phyloP scores from a whole-genome alignment of 1,140 invertebrate species.

The Hycleus phaleratus region DNA sequence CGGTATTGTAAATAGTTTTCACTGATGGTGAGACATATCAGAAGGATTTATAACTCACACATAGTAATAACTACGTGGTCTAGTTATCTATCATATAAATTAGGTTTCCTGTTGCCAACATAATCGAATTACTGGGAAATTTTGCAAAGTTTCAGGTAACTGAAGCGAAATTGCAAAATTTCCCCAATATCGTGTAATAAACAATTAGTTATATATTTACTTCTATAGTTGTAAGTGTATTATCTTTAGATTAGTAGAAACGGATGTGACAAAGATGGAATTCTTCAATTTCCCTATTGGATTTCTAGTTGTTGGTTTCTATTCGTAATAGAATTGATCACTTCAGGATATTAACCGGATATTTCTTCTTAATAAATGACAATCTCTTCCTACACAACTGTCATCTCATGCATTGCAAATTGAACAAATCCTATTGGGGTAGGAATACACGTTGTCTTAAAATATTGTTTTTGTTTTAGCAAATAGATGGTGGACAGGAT shows the following conservation, averaged over 20 bases:
- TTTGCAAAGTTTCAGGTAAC: background rate
- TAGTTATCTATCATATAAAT: slow-evolving; percentile 5
- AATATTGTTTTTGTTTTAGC: too few relatives aligned
- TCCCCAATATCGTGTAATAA: too few relatives aligned
- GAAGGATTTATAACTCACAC: background rate
- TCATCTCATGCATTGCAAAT: slow-evolving; percentile 9
- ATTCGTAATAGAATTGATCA: slow-evolving; percentile 1
- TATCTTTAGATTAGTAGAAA: too few relatives aligned
- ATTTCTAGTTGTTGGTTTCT: too few relatives aligned
- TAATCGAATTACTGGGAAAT: background rate
- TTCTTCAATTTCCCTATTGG: too few relatives aligned
- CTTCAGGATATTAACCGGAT: slow-evolving; percentile 13
- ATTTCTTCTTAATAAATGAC: slow-evolving; percentile 12
- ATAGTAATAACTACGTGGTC: background rate
- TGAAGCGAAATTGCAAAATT: too few relatives aligned
- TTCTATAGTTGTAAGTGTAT: too few relatives aligned
- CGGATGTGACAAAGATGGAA: background rate
- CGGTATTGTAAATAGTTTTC: too few relatives aligned
- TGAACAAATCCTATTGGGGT: background rate
- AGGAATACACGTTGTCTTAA: too few relatives aligned
- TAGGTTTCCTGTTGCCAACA: background rate
- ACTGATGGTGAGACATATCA: background rate
- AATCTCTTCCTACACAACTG: background rate
- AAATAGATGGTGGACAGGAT: too few relatives aligned
- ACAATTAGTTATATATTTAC: too few relatives aligned